phyloP scores from a whole-genome alignment of 2,797 vertebrate species.

The Sylvilagus floridanus region DNA sequence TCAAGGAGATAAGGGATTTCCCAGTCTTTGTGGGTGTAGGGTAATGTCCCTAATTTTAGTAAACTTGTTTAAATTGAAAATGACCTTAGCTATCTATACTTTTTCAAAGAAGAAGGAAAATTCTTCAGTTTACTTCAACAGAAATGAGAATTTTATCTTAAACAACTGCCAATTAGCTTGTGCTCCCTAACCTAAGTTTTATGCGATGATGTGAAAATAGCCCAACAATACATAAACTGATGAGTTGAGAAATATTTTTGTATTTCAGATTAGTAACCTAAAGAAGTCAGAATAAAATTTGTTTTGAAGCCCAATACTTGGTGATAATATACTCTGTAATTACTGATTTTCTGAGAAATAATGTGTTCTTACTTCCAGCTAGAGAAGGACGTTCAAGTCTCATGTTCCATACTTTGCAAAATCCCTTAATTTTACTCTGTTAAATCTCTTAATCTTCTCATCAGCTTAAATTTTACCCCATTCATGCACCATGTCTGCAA shows the following conservation, averaged over 20 bases:
- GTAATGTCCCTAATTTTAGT: not conserved
- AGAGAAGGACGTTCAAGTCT: not conserved
- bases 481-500: not conserved
- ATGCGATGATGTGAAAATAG: not conserved
- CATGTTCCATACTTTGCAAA: not conserved
- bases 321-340: not conserved
- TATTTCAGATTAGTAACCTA: not conserved
- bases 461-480: not conserved
- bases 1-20: constrained; percentile 27
- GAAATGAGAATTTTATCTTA: constrained; percentile 27
- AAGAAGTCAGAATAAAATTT: constrained; percentile 33
- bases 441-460: not conserved
- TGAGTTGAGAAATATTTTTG: not conserved
- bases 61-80: constrained; percentile 28
- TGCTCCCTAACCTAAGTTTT: constrained; percentile 47
- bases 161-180: not conserved
- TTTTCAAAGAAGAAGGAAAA: constrained; percentile 7
- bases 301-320: not conserved
- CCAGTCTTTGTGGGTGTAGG: not conserved
- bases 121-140: not conserved
- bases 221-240: not conserved
- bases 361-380: not conserved
- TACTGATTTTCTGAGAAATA: not conserved
- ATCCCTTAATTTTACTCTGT: constrained; percentile 6
- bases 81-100: not conserved